phyloP scores from a whole-genome alignment of 1,140 invertebrate species.

The Heliothis virescens region DNA sequence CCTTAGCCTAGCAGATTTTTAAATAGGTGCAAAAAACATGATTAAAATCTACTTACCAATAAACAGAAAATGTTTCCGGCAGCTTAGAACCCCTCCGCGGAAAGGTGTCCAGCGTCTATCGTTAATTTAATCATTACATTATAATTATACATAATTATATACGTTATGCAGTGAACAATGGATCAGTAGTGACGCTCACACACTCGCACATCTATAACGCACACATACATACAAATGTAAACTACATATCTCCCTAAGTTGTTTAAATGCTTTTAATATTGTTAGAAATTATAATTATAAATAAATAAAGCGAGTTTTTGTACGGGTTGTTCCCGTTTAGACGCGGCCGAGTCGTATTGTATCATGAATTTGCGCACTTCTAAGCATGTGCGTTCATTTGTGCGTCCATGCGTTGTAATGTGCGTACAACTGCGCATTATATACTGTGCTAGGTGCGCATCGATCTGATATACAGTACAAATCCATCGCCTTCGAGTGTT shows the following conservation, averaged over 20 bases:
- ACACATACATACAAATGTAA: slow-evolving; percentile 56
- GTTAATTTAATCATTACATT: slow-evolving; percentile 67
- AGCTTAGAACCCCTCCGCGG: slow-evolving; percentile 57
- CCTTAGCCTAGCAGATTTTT: no score
- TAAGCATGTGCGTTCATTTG: neutral
- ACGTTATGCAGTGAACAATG: slow-evolving; percentile 68
- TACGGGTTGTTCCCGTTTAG: slow-evolving; percentile 20
- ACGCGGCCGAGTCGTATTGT: slow-evolving; percentile 21
- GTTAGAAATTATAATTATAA: slow-evolving; percentile 67
- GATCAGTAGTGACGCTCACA: slow-evolving; percentile 44
- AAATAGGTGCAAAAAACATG: neutral
- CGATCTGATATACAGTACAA: slow-evolving; percentile 7
- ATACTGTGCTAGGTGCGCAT: slow-evolving; percentile 9
- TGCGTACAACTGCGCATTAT: neutral
- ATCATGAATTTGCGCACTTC: neutral
- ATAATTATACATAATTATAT: slow-evolving; percentile 62
- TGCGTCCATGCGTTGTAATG: neutral
- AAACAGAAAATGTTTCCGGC: slow-evolving; percentile 72
- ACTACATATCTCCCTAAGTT: slow-evolving; percentile 57
- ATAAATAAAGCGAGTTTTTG: slow-evolving; percentile 59
- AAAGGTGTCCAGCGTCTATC: slow-evolving; percentile 65
- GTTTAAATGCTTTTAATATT: slow-evolving; percentile 76
- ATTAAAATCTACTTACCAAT: slow-evolving; percentile 67
- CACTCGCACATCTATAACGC: slow-evolving; percentile 18
- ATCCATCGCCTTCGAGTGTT: neutral